These are phyloP conservation scores for Pedetes capensis DNA, from an alignment of 2,113 vertebrate genomes.

Conservation along the genomic window DNA sequence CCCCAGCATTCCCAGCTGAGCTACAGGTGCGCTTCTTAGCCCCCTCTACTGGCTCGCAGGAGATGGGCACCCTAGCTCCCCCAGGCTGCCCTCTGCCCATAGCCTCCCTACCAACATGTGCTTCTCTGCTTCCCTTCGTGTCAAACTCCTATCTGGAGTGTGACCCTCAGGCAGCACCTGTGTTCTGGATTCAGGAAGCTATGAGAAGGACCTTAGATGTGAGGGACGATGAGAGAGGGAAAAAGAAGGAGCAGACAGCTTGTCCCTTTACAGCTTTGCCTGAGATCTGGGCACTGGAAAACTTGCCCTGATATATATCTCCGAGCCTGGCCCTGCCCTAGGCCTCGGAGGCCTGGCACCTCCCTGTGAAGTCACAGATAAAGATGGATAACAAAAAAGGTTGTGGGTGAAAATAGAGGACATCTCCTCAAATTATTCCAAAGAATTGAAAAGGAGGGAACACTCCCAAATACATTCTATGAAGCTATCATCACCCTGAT, in stretches of 20 bases:
- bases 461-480: no score
- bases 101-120: background rate
- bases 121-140: background rate
- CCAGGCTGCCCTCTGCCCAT: background rate
- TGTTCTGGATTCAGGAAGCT: no score
- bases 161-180: background rate
- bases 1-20: background rate
- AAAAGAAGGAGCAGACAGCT: background rate
- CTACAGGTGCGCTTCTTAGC: background rate
- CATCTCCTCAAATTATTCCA: no score
- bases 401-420: background rate
- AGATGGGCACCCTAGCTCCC: no score
- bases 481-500: no score
- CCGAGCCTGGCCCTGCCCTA: background rate
- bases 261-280: background rate
- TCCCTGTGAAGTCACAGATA: background rate
- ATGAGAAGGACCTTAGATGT: background rate
- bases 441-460: no score
- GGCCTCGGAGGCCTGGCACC: background rate
- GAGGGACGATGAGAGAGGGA: background rate
- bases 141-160: background rate
- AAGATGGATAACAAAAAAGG: background rate
- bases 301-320: background rate
- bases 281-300: background rate
- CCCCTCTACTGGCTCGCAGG: background rate